Evolutionary conservation across 2,113 vertebrate genomes (phyloP).

Genomic region (Oceanites oceanicus): DNA sequence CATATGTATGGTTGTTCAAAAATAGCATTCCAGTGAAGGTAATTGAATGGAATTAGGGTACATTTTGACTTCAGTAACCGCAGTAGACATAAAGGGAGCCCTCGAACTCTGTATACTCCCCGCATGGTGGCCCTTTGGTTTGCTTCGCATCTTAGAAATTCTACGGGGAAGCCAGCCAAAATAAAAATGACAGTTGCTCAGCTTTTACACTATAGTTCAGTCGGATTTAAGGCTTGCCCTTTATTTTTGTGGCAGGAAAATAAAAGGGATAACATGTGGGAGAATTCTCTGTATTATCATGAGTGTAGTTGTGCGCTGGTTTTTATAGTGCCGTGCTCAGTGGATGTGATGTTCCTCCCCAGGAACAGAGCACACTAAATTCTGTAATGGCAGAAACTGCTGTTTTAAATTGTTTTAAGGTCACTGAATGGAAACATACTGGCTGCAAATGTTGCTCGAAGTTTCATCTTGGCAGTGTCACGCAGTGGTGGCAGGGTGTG

Average conservation of each 20-base stretch:
- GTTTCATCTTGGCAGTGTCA: not conserved
- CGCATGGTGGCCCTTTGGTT: not conserved
- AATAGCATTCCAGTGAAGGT: not conserved
- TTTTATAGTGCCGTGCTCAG: not conserved
- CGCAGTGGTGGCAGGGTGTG: not conserved
- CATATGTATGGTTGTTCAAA: not conserved
- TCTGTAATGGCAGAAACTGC: not conserved
- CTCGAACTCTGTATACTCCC: not conserved
- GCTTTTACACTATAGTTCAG: not conserved
- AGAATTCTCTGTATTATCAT: not conserved
- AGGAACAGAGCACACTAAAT: not conserved
- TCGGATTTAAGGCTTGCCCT: not conserved
- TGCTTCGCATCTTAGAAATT: not conserved
- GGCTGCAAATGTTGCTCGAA: not conserved
- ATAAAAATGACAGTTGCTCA: not conserved
- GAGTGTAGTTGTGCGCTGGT: not conserved
- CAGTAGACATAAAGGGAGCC: not conserved
- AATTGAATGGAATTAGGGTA: not conserved
- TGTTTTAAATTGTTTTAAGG: not conserved
- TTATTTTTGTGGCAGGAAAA: constrained; percentile 29
- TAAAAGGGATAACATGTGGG: not conserved
- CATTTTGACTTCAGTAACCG: not conserved
- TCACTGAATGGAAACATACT: not conserved
- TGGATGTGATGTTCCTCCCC: not conserved
- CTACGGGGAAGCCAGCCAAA: not conserved